A percentile compares a stretch with the other conserved stretches of the same genome.
Evolutionary conservation across 2,113 vertebrate species (phyloP).

Genomic region (Corythaixoides concolor): DNA sequence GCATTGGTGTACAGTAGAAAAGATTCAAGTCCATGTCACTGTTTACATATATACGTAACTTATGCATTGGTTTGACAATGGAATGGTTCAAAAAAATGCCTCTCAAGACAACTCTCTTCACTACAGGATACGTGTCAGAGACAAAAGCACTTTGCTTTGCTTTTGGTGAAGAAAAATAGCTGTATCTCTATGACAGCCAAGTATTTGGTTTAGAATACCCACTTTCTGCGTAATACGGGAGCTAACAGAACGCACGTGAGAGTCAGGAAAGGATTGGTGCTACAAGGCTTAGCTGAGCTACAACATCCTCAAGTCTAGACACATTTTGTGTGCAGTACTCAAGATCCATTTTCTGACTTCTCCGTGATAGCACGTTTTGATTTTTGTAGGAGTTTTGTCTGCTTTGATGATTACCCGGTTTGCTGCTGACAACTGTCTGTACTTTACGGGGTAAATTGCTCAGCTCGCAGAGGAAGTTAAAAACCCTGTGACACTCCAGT

Average conservation of each 20-base stretch:
- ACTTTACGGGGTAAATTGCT: conserved; percentile 79
- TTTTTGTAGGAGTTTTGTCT: background rate
- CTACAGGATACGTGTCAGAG: background rate
- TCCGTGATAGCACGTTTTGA: rapidly evolving
- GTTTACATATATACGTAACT: rapidly evolving
- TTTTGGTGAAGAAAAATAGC: background rate
- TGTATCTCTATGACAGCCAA: background rate
- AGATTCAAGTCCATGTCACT: rapidly evolving
- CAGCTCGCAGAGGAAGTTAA: conserved; percentile 83
- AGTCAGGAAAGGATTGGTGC: background rate
- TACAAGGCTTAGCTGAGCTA: background rate
- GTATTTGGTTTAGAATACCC: background rate
- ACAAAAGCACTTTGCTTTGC: background rate
- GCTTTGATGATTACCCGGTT: conserved; percentile 77
- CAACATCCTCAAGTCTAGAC: background rate
- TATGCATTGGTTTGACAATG: background rate
- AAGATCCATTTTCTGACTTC: background rate
- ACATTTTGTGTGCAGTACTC: background rate
- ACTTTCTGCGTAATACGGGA: background rate
- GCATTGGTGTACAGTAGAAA: background rate
- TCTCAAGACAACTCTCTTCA: background rate
- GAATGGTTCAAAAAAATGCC: background rate
- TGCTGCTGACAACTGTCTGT: conserved; percentile 76
- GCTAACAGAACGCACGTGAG: rapidly evolving
- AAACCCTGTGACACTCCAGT: conserved; percentile 87